phyloP scores from a whole-genome alignment of 2,113 vertebrate species.

The Hippocampus barbouri region DNA sequence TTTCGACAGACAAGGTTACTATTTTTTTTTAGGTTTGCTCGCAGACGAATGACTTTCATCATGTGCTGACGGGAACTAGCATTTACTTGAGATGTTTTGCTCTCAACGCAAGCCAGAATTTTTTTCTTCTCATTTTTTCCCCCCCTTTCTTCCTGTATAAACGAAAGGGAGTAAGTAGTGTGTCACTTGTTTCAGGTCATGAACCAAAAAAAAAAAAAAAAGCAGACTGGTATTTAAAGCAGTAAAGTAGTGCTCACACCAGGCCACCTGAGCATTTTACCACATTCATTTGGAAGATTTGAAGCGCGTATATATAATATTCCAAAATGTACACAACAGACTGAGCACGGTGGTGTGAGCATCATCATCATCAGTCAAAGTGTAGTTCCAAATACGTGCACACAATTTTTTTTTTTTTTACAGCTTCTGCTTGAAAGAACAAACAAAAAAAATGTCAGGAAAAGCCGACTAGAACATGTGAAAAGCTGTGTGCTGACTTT shows the following conservation, averaged over 20 bases:
- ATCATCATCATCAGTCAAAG: no score
- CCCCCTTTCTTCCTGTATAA: neutral
- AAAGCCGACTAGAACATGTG: no score
- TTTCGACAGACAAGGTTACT: slow-evolving; percentile 28
- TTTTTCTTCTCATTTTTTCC: neutral
- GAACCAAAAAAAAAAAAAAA: neutral
- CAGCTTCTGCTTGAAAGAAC: no score
- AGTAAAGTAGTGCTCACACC: no score
- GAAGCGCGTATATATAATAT: no score
- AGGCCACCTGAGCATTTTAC: neutral
- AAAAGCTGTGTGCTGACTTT: no score
- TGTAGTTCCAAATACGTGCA: no score
- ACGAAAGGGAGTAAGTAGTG: neutral
- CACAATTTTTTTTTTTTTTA: no score
- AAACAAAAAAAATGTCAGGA: no score
- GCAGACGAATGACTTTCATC: slow-evolving; percentile 26
- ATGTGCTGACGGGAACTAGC: neutral
- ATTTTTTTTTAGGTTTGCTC: slow-evolving; percentile 16
- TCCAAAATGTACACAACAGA: neutral
- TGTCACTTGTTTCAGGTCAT: neutral
- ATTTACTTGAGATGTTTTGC: neutral
- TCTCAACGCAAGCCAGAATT: neutral
- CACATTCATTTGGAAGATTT: neutral
- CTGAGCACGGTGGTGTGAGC: neutral
- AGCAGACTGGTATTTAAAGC: neutral